phyloP scores from a whole-genome alignment of 2,888 invertebrate species.

The Xylota segnis region DNA sequence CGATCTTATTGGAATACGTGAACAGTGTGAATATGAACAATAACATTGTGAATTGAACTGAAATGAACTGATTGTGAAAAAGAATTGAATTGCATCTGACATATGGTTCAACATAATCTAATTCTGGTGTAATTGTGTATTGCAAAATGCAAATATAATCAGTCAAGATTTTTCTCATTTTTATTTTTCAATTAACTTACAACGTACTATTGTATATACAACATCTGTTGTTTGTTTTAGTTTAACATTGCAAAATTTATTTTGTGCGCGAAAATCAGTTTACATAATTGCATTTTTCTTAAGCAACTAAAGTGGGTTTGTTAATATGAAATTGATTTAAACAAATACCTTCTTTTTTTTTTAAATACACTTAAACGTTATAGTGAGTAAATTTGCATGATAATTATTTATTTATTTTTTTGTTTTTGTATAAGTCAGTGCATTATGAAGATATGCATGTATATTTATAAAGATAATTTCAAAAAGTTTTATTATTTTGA shows the following conservation, averaged over 20 bases:
- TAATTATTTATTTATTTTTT: neutral
- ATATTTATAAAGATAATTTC: neutral
- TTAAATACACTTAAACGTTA: neutral
- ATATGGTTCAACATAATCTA: neutral
- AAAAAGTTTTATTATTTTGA: neutral
- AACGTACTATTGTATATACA: too few relatives aligned
- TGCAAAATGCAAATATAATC: slow-evolving; percentile 4
- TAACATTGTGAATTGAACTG: neutral
- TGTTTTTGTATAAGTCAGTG: neutral
- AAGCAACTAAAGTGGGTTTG: slow-evolving; percentile 10
- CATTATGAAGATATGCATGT: neutral
- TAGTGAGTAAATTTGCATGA: neutral
- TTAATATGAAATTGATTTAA: neutral
- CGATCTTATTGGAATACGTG: slow-evolving; percentile 27
- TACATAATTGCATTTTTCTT: slow-evolving; percentile 4
- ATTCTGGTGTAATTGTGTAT: slow-evolving; percentile 19
- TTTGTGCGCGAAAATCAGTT: slow-evolving; percentile 2
- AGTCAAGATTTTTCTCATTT: neutral
- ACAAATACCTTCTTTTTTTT: neutral
- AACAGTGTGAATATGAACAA: neutral
- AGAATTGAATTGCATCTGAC: slow-evolving; percentile 10
- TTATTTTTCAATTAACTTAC: slow-evolving; percentile 20
- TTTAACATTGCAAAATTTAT: slow-evolving; percentile 5
- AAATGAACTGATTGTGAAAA: slow-evolving; percentile 32
- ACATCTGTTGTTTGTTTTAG: slow-evolving; percentile 6